Conservation (phyloP, 2,797 vertebrate genomes). For the Synaphobranchus kaupii region DNA sequence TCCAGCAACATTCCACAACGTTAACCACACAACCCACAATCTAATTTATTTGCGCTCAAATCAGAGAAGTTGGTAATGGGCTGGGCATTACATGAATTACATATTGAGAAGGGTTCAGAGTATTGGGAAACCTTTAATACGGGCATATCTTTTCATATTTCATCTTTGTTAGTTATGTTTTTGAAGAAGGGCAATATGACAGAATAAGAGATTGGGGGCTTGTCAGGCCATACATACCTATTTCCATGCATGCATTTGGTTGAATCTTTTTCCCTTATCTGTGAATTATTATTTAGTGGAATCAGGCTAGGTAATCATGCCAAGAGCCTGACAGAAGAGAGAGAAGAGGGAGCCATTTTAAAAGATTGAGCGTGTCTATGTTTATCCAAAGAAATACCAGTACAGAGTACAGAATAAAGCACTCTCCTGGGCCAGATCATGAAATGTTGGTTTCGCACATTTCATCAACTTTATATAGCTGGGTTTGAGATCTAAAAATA, state of each 20-base stretch:
- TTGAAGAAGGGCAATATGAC: neutral
- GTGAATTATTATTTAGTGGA: slow-evolving; percentile 3
- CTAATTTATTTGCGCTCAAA: slow-evolving; percentile 16
- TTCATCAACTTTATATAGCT: slow-evolving; percentile 58
- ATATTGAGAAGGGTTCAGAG: slow-evolving; percentile 16
- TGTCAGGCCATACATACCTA: neutral
- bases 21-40: slow-evolving; percentile 25
- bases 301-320: neutral
- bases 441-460: slow-evolving; percentile 49
- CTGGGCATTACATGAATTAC: slow-evolving; percentile 11
- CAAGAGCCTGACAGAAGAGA: slow-evolving; percentile 1
- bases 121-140: neutral
- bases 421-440: slow-evolving; percentile 18
- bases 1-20: neutral
- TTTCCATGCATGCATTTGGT: neutral
- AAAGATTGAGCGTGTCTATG: slow-evolving; percentile 12
- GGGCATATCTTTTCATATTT: neutral
- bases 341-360: neutral
- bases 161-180: neutral
- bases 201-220: neutral
- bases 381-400: slow-evolving; percentile 25
- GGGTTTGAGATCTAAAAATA: slow-evolving; percentile 49
- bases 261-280: neutral
- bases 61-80: slow-evolving; percentile 18
- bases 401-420: slow-evolving; percentile 3